Evolutionary conservation across 2,113 vertebrate genomes (phyloP).

Genomic region (Fulmarus glacialis): DNA sequence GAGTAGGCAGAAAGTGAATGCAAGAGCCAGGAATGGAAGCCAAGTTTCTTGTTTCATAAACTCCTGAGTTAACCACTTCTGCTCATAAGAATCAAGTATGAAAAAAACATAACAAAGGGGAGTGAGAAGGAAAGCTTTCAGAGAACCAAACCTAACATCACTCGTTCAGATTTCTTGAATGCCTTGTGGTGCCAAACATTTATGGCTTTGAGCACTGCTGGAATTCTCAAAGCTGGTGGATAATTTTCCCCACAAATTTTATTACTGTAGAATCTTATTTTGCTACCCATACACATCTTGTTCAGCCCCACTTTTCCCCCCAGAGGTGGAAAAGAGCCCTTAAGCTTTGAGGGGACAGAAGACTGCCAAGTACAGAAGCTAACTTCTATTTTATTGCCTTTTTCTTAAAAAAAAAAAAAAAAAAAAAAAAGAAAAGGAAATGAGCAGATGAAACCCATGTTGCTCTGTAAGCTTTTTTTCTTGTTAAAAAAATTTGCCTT

Average conservation of each 20-base stretch:
- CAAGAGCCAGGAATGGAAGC: neutral
- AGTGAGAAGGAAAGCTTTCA: conserved; percentile 6
- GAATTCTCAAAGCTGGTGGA: conserved; percentile 16
- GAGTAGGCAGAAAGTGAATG: neutral
- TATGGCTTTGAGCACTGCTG: neutral
- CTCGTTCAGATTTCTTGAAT: conserved; percentile 1
- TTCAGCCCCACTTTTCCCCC: neutral
- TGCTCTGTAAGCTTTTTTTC: neutral
- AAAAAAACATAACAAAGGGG: neutral
- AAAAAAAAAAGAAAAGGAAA: neutral
- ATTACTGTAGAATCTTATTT: conserved; percentile 29
- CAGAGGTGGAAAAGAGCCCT: neutral
- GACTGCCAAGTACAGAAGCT: neutral
- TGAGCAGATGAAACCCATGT: neutral
- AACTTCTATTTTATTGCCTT: neutral
- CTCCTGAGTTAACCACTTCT: conserved; percentile 34
- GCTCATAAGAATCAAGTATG: neutral
- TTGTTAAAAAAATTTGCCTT: conserved; percentile 21
- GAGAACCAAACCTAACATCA: neutral
- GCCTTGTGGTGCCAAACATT: neutral
- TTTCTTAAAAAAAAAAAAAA: neutral
- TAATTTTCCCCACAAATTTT: conserved; percentile 43
- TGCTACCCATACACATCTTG: neutral
- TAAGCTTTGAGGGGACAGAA: neutral
- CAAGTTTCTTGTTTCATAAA: conserved; percentile 46